These are phyloP conservation scores for Trichopoda pennipes DNA, from an alignment of 2,888 invertebrate species.

Conservation along the genomic window DNA sequence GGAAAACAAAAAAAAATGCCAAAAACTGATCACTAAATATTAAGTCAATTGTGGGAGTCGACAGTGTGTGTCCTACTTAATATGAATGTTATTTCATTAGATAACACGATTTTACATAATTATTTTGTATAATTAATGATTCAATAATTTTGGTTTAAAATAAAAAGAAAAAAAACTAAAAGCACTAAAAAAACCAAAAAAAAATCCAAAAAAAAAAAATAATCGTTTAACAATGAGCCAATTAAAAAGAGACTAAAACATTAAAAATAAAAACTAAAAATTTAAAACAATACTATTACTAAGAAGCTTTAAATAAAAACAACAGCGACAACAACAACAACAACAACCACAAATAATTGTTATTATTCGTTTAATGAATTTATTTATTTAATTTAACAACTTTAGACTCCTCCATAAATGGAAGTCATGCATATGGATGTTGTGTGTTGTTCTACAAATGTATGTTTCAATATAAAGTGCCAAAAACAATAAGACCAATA, in stretches of 20 bases:
- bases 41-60: constrained; percentile 50
- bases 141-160: constrained; percentile 35
- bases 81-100: constrained; percentile 39
- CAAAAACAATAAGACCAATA: constrained; percentile 49
- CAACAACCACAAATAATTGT: constrained; percentile 5
- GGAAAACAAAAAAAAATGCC: background rate
- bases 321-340: constrained; percentile 6
- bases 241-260: constrained; percentile 60
- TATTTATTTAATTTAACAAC: constrained; percentile 63
- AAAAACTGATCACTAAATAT: constrained; percentile 25
- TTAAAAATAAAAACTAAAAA: constrained; percentile 14
- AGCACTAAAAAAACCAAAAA: background rate
- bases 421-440: constrained; percentile 66
- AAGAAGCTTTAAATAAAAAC: background rate
- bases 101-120: constrained; percentile 62
- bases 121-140: constrained; percentile 61
- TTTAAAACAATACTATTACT: constrained; percentile 11
- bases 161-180: background rate
- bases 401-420: constrained; percentile 64
- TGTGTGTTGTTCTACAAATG: constrained; percentile 53
- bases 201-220: background rate
- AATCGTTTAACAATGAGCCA: constrained; percentile 62
- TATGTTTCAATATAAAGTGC: constrained; percentile 45
- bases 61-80: constrained; percentile 31
- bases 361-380: constrained; percentile 53